These are phyloP conservation scores for Oreochromis mossambicus DNA, from an alignment of 2,797 vertebrate genomes.

Conservation along the genomic window DNA sequence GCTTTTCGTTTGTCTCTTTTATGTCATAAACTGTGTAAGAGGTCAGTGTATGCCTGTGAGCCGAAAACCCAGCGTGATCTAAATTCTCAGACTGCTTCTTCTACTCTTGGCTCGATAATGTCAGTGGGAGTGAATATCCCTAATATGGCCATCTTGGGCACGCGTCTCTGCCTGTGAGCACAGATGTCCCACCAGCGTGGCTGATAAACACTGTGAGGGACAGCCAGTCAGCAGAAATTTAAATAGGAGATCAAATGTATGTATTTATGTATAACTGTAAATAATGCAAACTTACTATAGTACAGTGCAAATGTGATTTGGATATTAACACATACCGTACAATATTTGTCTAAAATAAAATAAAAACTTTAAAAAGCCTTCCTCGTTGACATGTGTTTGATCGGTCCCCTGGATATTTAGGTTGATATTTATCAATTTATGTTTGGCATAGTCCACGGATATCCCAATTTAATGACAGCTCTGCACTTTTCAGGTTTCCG, in stretches of 20 bases:
- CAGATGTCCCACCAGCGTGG: neutral
- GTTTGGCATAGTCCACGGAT: neutral
- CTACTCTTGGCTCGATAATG: neutral
- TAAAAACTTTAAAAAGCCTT: rapidly evolving
- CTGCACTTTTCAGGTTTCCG: neutral
- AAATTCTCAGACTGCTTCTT: neutral
- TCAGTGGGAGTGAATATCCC: neutral
- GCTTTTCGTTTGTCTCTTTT: neutral
- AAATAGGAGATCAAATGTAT: neutral
- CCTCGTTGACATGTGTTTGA: neutral
- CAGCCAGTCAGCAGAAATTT: neutral
- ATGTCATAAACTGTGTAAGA: neutral
- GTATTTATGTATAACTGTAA: neutral
- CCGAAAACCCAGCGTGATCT: neutral
- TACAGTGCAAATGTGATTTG: neutral
- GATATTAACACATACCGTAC: neutral
- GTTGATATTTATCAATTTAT: neutral
- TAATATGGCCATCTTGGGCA: neutral
- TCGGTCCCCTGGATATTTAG: neutral
- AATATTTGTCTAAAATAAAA: neutral
- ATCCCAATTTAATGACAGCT: neutral
- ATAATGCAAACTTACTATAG: neutral
- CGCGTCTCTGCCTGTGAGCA: neutral
- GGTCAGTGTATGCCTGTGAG: neutral
- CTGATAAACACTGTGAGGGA: neutral